Evolutionary conservation across 2,113 vertebrate genomes (phyloP), one percentile per base, ranked within the genome.

Genomic region (Nannobrachium achirus): DNA sequence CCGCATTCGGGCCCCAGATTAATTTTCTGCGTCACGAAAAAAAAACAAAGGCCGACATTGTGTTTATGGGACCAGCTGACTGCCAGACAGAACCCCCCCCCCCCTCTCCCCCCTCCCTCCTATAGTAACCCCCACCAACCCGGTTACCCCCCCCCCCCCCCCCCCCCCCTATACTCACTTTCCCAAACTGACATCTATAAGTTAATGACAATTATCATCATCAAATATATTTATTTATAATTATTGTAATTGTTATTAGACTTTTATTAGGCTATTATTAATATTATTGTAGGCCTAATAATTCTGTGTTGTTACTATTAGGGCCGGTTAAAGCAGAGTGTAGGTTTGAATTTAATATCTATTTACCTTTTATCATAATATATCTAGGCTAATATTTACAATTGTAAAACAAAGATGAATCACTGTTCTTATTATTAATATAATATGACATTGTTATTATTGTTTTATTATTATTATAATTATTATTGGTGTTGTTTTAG

Each of bases 1-100:
- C 86, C 91, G 93, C 90, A 89, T 93, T 92, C 88, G 88, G 85
- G 80, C 82, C 83, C 83, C 83, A 93, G 92, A 93, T 94, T 93
- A 89, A 95, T 94, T 95, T 95, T 94, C 94, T 95, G 95, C 94
- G 89, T 95, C 93, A 95, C 88, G 89, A 93, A 92, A 89, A 93
- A 88, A 93, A 93, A 93, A 91, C 88, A 91, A 91, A 91, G 89
- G 45, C 58, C 50, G 55, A 79, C 84, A 81, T 91, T 89, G 89
- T 91, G 49, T 88, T 82, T 75, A 79, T 86, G 67, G 83, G 73
- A 80, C 70, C 86, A 84, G 78, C 89, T 90, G 87, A 89, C 86
- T 79, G 73, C 77, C 80, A 88, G 88, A 86, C 89, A 65, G 68
- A 11, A 15, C 41, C 44, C 64, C 20, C 3, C 20, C 42, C 10